These are phyloP conservation scores for Malachius bipustulatus DNA, from an alignment of 2,888 invertebrate genomes.

Conservation along the genomic window DNA sequence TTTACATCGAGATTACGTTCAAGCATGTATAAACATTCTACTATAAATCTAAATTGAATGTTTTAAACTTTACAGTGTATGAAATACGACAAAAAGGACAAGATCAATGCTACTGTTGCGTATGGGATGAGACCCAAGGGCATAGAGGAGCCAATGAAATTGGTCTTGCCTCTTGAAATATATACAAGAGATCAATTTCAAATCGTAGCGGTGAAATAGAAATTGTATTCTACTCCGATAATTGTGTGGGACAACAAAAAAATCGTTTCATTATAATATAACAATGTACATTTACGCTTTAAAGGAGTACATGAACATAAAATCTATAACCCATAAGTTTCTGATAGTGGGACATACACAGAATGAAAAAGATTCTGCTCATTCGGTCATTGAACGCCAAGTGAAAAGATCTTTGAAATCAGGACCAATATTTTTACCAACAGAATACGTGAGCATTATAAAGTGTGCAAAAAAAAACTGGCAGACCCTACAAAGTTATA, in stretches of 20 bases:
- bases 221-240: constrained; percentile 16
- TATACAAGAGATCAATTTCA: no score
- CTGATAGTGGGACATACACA: constrained; percentile 13
- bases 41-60: no score
- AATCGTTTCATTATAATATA: constrained; percentile 13
- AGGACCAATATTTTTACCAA: constrained; percentile 11
- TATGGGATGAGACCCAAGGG: constrained; percentile 26
- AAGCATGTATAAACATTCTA: no score
- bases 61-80: no score
- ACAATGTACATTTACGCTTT: no score
- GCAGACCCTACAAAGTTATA: no score
- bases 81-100: no score
- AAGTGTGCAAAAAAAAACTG: constrained; percentile 9
- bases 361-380: constrained; percentile 10
- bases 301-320: constrained; percentile 8
- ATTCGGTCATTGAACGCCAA: constrained; percentile 9
- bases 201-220: no score
- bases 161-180: constrained; percentile 24
- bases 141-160: constrained; percentile 26
- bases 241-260: constrained; percentile 13
- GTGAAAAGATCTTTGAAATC: constrained; percentile 8
- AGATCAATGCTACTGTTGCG: constrained; percentile 20
- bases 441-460: constrained; percentile 5
- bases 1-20: no score
- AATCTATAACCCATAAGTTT: constrained; percentile 12